Base-by-base conservation (phyloP, 2,113 vertebrate species). In the Xenopus tropicalis region DNA sequence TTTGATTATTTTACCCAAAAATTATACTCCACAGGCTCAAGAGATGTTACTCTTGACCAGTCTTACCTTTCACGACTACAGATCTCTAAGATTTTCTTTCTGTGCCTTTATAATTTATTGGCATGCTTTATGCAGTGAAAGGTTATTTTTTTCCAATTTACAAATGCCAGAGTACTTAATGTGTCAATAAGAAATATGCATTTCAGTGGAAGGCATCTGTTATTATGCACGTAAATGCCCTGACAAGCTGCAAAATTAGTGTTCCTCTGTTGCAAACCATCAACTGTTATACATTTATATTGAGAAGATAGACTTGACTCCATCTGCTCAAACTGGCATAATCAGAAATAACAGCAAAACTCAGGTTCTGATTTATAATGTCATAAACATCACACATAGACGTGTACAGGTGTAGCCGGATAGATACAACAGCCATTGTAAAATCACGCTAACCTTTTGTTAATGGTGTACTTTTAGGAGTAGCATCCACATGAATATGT, bases 121-220 rank as follows among this genome's bases (percentile, higher is more conserved):
- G 20, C 22, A 23, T 66, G 52, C 58, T 66, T 66, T 48, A 59
- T 73, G 21, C 44, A 73, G 44, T 25, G 43, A 58, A 58, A 43
- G 37, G 62, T 66, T 58, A 72, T 46, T 59, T 66, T 57, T 37
- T 66, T 37, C 29, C 17, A 19, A 9, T 19, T n/a, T 58, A 12
- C 25, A 66, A 73, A 73, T 73, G 63, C 42, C 63, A 73, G 71
- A 43, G 22, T 20, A 66, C 61, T 59, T 73, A 59, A 59, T n/a
- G 44, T 29, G 63, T 66, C 71, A 58, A 73, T 73, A 73, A 14
- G 17, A 25, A 11, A 17, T 14, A 6, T 8, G n/a, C 54, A 12
- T 12, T 16, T 52, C 44, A 46, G 24, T 25, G 4, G 11, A 43
- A 57, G 19, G 48, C 70, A 65, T 72, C 61, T 65, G 61, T 43